A percentile compares a stretch with the other conserved stretches of the same genome.
Evolutionary conservation across 64 coral and sea anemone species (phyloP).

Genomic region (Actinia equina): DNA sequence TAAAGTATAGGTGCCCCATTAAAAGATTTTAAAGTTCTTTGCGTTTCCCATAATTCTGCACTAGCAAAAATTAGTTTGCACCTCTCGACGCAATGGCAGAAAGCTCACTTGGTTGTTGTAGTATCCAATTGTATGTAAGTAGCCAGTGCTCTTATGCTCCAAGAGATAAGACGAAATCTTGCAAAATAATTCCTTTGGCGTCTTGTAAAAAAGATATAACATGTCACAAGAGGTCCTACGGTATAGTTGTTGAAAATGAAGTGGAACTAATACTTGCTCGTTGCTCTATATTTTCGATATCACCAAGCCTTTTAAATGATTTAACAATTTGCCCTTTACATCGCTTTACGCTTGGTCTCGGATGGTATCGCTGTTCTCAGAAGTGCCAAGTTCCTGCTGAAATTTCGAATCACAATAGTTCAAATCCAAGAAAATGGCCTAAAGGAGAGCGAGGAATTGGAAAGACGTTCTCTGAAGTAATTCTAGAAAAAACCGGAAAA

Average conservation of each 20-base stretch:
- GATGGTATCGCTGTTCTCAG: background rate
- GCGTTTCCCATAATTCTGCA: no score
- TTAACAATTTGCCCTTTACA: conserved; percentile 5
- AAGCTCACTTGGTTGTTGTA: background rate
- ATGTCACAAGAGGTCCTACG: conserved; percentile 2
- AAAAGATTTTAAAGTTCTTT: no score
- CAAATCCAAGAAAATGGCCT: conserved; percentile 17
- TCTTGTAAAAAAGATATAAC: conserved; percentile 28
- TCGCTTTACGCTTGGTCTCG: background rate
- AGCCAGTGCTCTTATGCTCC: background rate
- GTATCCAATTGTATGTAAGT: background rate
- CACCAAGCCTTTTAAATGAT: background rate
- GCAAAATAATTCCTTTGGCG: background rate
- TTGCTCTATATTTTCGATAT: background rate
- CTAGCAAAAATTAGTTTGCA: background rate
- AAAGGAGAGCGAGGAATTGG: conserved; percentile 18
- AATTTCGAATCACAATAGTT: background rate
- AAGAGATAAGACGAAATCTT: background rate
- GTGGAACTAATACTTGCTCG: conserved; percentile 31
- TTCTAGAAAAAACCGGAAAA: background rate
- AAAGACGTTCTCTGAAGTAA: no score
- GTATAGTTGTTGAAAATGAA: conserved; percentile 4
- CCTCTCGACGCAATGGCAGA: background rate
- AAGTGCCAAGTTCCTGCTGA: conserved; percentile 26
- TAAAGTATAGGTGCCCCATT: no score